Evolutionary conservation across 2,797 vertebrate species (phyloP).

Genomic region (Borostomias antarcticus): DNA sequence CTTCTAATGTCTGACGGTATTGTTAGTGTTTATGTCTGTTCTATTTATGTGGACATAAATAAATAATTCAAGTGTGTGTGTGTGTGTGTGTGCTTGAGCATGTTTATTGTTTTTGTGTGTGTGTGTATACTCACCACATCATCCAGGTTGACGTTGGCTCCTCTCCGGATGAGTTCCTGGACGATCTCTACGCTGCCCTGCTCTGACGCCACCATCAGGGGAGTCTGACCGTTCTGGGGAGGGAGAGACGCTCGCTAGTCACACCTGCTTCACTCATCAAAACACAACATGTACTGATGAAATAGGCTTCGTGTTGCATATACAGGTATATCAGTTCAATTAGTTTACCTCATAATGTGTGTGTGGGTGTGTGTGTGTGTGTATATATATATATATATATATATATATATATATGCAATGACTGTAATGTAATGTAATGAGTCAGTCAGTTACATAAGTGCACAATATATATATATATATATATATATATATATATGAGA

Average conservation of each 20-base stretch:
- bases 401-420: too few species aligned
- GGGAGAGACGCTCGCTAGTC: background rate
- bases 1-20: too few species aligned
- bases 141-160: conserved; percentile 93
- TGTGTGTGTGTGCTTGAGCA: background rate
- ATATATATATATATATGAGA: too few species aligned
- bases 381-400: too few species aligned
- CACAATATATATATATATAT: too few species aligned
- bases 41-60: too few species aligned
- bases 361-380: too few species aligned
- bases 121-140: conserved; percentile 83
- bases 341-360: too few species aligned
- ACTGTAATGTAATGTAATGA: too few species aligned
- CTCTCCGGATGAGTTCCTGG: conserved; percentile 91
- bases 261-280: background rate
- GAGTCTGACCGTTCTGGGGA: conserved; percentile 84
- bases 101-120: background rate
- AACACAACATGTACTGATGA: background rate
- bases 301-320: background rate
- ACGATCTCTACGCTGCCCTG: conserved; percentile 94
- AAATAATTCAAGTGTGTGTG: background rate
- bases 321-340: too few species aligned
- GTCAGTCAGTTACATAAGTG: too few species aligned
- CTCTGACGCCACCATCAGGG: conserved; percentile 94
- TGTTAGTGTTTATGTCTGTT: too few species aligned